phyloP scores from a whole-genome alignment of 2,113 vertebrate genomes.

The Sus scrofa region T2T-Sscrofa CM000828.6:38392501-38393000 shows the following conservation, averaged over 20 bases:
- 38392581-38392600: constrained; percentile 3
- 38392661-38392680: neutral
- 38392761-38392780: neutral
- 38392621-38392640: neutral
- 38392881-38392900: no score
- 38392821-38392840: neutral
- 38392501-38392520: no score
- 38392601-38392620: neutral
- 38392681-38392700: neutral
- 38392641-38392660: neutral
- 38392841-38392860: no score
- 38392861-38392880: no score
- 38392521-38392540: no score
- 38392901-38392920: no score
- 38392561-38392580: no score
- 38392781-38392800: neutral
- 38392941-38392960: no score
- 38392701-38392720: neutral
- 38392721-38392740: neutral
- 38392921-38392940: no score
- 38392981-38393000: no score
- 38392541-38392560: no score
- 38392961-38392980: no score
- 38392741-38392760: neutral
- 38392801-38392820: constrained; percentile 36